phyloP scores from a whole-genome alignment of 2,888 invertebrate species.

The Chorisops tibialis region DNA sequence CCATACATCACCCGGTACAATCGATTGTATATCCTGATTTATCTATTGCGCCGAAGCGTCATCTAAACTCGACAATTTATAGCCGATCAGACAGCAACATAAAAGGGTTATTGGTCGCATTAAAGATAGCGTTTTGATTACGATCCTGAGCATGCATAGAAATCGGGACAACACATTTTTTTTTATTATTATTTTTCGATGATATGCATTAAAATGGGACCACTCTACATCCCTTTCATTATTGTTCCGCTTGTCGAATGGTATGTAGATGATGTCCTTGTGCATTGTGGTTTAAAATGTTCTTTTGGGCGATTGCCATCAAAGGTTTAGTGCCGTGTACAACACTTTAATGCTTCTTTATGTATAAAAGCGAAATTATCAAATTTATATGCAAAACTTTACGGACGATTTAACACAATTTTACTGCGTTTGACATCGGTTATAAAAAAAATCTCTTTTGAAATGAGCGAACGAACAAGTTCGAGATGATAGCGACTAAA shows the following conservation, averaged over 20 bases:
- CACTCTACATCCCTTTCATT: too few species aligned
- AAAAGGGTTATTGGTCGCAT: slow-evolving; percentile 17
- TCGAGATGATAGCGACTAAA: too few species aligned
- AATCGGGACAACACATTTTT: slow-evolving; percentile 4
- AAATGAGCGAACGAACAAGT: too few species aligned
- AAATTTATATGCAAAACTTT: slow-evolving; percentile 31
- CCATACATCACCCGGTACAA: too few species aligned
- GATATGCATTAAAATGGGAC: too few species aligned
- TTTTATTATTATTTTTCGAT: neutral
- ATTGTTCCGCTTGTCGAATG: too few species aligned
- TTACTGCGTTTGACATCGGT: too few species aligned
- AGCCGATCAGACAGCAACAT: neutral
- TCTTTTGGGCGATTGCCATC: slow-evolving; percentile 10
- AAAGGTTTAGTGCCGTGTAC: slow-evolving; percentile 9
- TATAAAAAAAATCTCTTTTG: too few species aligned
- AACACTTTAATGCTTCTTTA: slow-evolving; percentile 1
- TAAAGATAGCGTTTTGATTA: neutral
- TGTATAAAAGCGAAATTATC: slow-evolving; percentile 19
- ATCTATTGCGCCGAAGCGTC: too few species aligned
- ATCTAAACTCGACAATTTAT: slow-evolving; percentile 15
- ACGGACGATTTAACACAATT: slow-evolving; percentile 30
- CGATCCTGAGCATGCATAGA: slow-evolving; percentile 9
- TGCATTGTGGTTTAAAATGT: neutral
- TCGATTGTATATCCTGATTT: too few species aligned
- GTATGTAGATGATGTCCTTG: too few species aligned